These are phyloP conservation scores for Gymnobelideus leadbeateri DNA, from an alignment of 2,113 vertebrate species.

Conservation along the genomic window DNA sequence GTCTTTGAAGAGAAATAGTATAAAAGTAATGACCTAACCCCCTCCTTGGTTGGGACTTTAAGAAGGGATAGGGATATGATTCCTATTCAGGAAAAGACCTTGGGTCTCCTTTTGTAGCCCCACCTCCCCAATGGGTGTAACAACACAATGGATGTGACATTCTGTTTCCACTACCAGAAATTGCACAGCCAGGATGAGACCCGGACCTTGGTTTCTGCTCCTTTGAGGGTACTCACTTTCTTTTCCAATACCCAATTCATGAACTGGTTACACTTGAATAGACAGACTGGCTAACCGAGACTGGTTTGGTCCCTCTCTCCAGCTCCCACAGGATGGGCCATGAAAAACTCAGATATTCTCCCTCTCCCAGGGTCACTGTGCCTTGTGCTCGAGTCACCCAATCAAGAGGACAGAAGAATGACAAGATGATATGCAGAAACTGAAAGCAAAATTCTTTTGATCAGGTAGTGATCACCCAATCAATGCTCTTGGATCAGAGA, in stretches of 20 bases:
- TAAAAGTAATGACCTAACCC: background rate
- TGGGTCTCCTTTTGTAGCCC: background rate
- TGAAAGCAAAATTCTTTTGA: background rate
- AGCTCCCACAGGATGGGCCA: background rate
- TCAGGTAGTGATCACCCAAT: background rate
- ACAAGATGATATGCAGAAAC: background rate
- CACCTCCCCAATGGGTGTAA: background rate
- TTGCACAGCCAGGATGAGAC: background rate
- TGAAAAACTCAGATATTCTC: background rate
- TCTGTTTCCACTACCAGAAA: background rate
- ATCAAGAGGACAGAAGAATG: background rate
- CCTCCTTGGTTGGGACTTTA: background rate
- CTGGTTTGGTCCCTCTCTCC: background rate
- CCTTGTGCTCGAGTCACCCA: background rate
- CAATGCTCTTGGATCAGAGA: background rate
- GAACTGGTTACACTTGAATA: background rate
- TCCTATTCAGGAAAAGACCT: background rate
- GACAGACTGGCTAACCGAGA: background rate
- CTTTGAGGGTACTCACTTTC: background rate
- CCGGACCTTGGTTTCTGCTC: background rate
- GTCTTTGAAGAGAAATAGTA: background rate
- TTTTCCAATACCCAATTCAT: background rate
- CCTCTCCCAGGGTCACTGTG: background rate
- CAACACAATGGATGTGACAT: too few species aligned
- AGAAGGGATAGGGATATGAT: background rate